phyloP scores from a whole-genome alignment of 2,113 vertebrate genomes.

The Chelonoidis abingdonii region DNA sequence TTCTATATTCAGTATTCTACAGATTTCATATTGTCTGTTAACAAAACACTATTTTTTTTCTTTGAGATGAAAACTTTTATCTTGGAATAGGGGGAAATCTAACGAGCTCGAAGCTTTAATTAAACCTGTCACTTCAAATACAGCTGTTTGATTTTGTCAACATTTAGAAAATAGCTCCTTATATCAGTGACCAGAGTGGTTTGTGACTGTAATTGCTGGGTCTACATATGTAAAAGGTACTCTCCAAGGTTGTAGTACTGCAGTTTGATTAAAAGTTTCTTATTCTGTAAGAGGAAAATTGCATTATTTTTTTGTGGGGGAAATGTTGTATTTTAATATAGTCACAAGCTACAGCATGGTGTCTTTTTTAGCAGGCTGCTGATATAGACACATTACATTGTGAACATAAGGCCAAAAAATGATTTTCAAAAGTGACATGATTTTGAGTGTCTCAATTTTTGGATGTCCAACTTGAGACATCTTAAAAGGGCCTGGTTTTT shows the following conservation, averaged over 20 bases:
- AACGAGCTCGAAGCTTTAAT: background rate
- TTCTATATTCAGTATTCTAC: background rate
- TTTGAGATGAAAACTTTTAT: background rate
- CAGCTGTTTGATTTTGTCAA: conserved; percentile 37
- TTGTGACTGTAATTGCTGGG: background rate
- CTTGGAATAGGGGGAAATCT: conserved; percentile 10
- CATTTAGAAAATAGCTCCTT: conserved; percentile 22
- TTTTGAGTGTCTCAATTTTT: background rate
- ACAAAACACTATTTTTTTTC: conserved; percentile 16
- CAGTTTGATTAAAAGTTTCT: conserved; percentile 4
- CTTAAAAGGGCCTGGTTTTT: background rate
- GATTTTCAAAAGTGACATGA: background rate
- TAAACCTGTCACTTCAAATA: conserved; percentile 23
- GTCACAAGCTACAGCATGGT: background rate
- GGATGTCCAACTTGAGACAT: background rate
- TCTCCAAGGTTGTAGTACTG: background rate
- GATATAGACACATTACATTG: background rate
- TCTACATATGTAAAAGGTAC: conserved; percentile 1
- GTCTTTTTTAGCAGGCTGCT: background rate
- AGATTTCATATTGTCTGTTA: background rate
- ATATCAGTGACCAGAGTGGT: conserved; percentile 1
- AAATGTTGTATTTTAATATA: background rate
- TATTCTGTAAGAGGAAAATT: background rate
- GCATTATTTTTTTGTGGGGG: background rate
- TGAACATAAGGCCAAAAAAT: background rate